Evolutionary conservation across 37 sponge, comb jelly and placozoan genomes (phyloP).

Genomic region (Ephydatia muelleri): DNA sequence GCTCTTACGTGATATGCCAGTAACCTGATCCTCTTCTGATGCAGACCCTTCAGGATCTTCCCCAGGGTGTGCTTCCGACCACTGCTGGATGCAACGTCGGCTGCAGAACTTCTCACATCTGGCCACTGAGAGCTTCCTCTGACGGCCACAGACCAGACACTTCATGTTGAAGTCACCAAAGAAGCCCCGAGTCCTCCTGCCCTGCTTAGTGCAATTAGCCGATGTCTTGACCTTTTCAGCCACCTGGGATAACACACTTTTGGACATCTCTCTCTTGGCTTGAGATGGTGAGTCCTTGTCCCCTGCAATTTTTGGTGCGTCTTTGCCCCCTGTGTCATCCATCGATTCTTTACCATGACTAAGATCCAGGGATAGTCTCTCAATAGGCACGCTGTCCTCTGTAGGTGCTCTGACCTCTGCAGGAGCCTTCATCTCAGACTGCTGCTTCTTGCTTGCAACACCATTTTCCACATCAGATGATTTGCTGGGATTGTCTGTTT

Average conservation of each 20-base stretch:
- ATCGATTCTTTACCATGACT: no score
- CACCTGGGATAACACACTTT: no score
- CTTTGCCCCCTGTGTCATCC: background rate
- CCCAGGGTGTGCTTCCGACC: conserved; percentile 37
- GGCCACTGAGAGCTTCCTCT: conserved; percentile 23
- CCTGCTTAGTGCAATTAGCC: no score
- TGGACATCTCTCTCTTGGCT: background rate
- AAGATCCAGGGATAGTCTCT: no score
- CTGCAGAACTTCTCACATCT: conserved; percentile 46
- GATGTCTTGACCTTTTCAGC: no score
- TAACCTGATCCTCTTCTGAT: background rate
- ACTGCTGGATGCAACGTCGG: conserved; percentile 46
- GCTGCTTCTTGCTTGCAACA: no score
- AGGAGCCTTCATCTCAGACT: no score
- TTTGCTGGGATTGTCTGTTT: no score
- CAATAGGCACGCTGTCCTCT: no score
- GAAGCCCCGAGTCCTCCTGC: background rate
- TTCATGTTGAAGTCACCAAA: conserved; percentile 12
- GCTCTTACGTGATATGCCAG: background rate
- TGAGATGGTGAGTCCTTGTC: background rate
- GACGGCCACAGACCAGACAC: conserved; percentile 40
- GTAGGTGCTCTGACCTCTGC: no score
- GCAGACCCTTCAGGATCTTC: conserved; percentile 9
- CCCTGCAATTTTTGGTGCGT: background rate
- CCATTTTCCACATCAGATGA: no score